Evolutionary conservation across 2,113 vertebrate species (phyloP), one percentile per base, ranked within the genome.

Genomic region (Chlamydotis undulata): DNA sequence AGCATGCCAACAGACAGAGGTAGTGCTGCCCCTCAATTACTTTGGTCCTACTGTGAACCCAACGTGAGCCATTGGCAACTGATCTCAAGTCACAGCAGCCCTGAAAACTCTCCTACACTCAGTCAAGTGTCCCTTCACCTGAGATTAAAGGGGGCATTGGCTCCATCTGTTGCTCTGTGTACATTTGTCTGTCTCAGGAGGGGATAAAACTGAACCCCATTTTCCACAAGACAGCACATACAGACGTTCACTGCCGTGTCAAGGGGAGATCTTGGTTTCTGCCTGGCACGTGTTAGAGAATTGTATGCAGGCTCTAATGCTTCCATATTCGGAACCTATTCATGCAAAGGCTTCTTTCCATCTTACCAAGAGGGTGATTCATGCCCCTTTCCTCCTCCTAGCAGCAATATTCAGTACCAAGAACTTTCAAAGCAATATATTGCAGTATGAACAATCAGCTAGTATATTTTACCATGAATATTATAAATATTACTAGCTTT

Each of bases 391-490:
- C 21, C 35, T 25, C 31, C 69, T 85, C 64, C 25, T 23, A 71
- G 33, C 55, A 85, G 60, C 60, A 65, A 33, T 45, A 29, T 56
- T 83, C 81, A 70, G 84, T 65, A 77, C 83, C 39, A 43, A 75
- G 19, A 93, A 61, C 76, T 35, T 79, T 84, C 86, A 85, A 83
- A 94, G n/a, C 28, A 95, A 26, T 91, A 43, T 76, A 74, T 77
- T 83, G 29, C 82, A 91, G 35, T 52, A 80, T 60, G 60, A 93
- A 64, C 24, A 75, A 57, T 45, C 37, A 94, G 69, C n/a, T 81
- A 61, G 55, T 33, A 5, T 21, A 91, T 52, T n/a, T 82, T 84
- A 47, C 52, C 35, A 9, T 17, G 49, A 53, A 31, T 76, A 49
- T n/a, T 78, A 71, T 63, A 81, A 68, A 63, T 52, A 43, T 35